Base-by-base conservation (phyloP, 2,797 vertebrate species). In the Epinephelus coioides region DNA sequence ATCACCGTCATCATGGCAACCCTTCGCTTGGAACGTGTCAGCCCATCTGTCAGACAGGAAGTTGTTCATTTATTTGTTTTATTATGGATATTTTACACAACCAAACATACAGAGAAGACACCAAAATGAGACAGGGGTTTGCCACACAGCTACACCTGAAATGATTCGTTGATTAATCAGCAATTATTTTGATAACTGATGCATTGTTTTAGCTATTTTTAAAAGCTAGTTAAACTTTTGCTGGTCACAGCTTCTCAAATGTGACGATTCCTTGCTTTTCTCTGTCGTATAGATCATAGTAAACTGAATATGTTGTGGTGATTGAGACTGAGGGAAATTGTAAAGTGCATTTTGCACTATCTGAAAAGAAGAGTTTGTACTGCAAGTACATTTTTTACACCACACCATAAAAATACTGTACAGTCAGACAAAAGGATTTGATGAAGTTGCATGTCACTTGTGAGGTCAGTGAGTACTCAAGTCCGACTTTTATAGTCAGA, bases 21-120 rank as follows among this genome's bases (percentile, higher is more conserved):
- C 97, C 0, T 73, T 78, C 0, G 96, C 96, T 0, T 44, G 66
- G 84, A 98, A 97, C 83, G 94, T 90, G 80, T 98, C 98, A 0
- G 97, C 97, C 98, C 98, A 98, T 89, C 97, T 98, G 47, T 81
- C 23, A 59, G 40, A 88, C 7, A 83, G 88, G 19, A 85, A 68
- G 19, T 57, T 17, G 53, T 69, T 61, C 1, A 23, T 23, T 23
- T 23, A 23, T 23, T 23, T 23, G 23, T 6, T 56, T 17, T 0
- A 64, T 79, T 51, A 60, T 0, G 12, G 30, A 68, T 21, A 55
- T 67, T 76, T 69, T 19, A 63, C 18, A 38, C 27, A 57, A 54
- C 12, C 6, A 73, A 6, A 49, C 19, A 61, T 15, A 25, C 57
- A 27, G 0, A 23, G 2, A n/a, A 46, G 13, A 60, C 10, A 14